Conservation (phyloP, 2,113 vertebrate species). For the Psittacula cyanocephala region DNA sequence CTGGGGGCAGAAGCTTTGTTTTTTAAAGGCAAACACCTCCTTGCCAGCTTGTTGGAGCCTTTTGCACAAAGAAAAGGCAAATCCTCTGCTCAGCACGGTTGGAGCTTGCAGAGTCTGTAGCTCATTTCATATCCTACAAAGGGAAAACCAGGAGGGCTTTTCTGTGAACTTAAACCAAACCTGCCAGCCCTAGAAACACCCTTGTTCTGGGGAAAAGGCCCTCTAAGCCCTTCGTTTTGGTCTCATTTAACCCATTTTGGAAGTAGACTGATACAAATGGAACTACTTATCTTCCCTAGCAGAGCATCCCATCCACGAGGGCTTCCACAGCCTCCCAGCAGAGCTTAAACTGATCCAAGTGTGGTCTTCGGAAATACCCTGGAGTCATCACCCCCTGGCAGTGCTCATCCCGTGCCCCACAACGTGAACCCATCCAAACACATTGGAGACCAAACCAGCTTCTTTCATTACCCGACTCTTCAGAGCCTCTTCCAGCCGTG, state of each 20-base stretch:
- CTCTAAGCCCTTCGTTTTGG: not conserved
- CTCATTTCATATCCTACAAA: not conserved
- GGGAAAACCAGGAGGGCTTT: not conserved
- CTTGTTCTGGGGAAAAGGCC: not conserved
- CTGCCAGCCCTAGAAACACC: not conserved
- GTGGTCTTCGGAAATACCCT: not conserved
- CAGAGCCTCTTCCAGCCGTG: not conserved
- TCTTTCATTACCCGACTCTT: not conserved
- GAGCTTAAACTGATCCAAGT: not conserved
- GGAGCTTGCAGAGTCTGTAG: not conserved
- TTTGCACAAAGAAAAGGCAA: not conserved
- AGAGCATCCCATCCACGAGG: accelerated
- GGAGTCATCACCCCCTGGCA: accelerated
- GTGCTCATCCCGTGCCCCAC: accelerated
- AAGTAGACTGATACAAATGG: not conserved
- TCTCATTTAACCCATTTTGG: not conserved
- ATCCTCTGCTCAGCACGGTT: not conserved
- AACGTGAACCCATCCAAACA: accelerated
- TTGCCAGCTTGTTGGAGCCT: not conserved
- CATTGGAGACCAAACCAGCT: accelerated
- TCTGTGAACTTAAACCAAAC: not conserved
- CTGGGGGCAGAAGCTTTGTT: not conserved
- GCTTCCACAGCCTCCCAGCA: not conserved
- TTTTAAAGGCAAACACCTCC: not conserved
- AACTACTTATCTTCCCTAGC: not conserved